Base-by-base conservation (phyloP, 1,140 invertebrate species). In the Ridgeia piscesae region DNA sequence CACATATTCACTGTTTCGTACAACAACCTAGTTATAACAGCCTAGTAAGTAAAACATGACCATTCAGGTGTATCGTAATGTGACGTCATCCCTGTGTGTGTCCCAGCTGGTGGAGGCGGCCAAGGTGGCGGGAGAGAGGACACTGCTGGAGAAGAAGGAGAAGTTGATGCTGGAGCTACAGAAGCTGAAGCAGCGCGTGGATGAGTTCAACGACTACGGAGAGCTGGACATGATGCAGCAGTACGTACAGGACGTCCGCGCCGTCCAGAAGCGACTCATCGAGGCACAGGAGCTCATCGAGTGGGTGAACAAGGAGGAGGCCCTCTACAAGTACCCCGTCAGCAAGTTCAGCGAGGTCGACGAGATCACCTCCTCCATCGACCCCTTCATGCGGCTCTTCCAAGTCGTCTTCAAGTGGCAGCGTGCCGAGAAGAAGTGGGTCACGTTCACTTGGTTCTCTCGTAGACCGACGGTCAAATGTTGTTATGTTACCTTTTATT, bases 111-210 rank as follows among this genome's bases (percentile, higher is more conserved):
- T 97, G 94, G 98, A 98, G 96, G 97, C 97, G 48, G 97, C 97
- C 89, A 98, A 98, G 96, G 97, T 97, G 91, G 97, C 97, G 92
- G 97, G 98, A 94, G 98, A 99, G 96, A 98, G 98, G 94, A 96
- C 97, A 93, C 94, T 98, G 77, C 96, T 97, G 92, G 96, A 96
- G 89, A 97, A 97, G 94, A 97, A 97, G 27, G 97, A 97, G 89
- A 97, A 97, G 94, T 96, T 98, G 1, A 97, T 97, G 94, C 95
- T 96, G 34, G 97, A 98, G 94, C 96, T 98, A 91, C 96, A 97
- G 93, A 97, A 97, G 93, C 96, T 98, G 94, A 96, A 97, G 92
- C 97, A 97, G 77, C 97, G 97, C 93, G 96, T 97, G 31, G 96
- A 96, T 91, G 96, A 96, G 93, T 96, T 97, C 93, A 96, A 96